phyloP scores from a whole-genome alignment of 2,113 vertebrate genomes.

The Cynocephalus volans region DNA sequence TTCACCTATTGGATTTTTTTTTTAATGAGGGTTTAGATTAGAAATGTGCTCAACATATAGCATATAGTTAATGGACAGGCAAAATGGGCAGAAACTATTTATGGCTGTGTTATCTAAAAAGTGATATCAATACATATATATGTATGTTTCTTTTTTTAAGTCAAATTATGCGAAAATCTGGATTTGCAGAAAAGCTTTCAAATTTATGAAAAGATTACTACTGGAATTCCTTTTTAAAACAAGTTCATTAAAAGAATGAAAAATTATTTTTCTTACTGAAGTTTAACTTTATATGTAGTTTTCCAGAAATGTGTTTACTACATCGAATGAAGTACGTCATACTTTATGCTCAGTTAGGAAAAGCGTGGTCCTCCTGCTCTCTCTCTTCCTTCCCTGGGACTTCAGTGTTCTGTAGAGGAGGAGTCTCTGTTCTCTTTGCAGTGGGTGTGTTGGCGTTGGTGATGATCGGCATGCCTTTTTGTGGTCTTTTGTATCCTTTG shows the following conservation, averaged over 20 bases:
- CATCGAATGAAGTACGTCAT: neutral
- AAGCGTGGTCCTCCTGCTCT: neutral
- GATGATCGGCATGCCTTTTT: neutral
- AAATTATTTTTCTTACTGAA: constrained; percentile 2
- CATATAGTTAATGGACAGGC: neutral
- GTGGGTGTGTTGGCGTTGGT: neutral
- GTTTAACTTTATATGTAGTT: neutral
- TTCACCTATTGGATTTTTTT: neutral
- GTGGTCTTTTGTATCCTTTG: neutral
- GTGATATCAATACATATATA: neutral
- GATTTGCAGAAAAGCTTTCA: neutral
- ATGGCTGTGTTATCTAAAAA: neutral
- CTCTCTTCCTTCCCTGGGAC: neutral
- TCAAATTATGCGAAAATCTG: constrained; percentile 22
- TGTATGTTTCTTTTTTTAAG: neutral
- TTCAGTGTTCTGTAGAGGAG: neutral
- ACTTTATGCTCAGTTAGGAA: neutral
- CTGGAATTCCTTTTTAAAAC: neutral
- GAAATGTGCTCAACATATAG: neutral
- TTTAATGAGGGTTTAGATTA: neutral
- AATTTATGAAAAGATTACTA: neutral
- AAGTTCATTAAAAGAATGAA: constrained; percentile 21
- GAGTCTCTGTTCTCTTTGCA: neutral
- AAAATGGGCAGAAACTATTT: neutral
- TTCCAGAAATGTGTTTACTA: neutral